These are phyloP conservation scores for Aporophyla nigra DNA, from an alignment of 2,888 invertebrate genomes.

Conservation along the genomic window DNA sequence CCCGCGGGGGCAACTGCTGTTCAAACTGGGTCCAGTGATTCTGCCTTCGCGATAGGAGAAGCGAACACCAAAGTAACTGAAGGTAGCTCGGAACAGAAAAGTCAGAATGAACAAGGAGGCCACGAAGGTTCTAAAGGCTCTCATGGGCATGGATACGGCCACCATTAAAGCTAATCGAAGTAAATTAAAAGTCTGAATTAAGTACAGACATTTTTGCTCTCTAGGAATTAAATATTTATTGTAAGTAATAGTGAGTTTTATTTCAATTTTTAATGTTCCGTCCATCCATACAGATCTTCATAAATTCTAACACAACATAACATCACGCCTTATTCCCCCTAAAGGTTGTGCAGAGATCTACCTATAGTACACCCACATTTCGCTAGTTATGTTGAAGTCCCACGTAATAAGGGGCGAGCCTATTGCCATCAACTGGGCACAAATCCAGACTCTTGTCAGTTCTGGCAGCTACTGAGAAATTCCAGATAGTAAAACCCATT, in stretches of 20 bases:
- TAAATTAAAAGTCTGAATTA: background rate
- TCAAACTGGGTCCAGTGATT: background rate
- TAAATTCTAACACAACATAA: background rate
- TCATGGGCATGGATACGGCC: constrained; percentile 16
- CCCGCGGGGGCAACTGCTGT: background rate
- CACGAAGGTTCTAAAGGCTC: constrained; percentile 26
- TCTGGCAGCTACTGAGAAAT: no score
- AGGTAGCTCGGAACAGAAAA: constrained; percentile 21
- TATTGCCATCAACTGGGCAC: no score
- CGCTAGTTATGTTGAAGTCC: no score
- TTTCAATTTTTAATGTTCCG: background rate
- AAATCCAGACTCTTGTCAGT: no score
- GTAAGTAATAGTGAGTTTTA: constrained; percentile 22
- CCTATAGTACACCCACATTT: no score
- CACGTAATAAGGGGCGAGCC: no score
- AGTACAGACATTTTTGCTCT: background rate
- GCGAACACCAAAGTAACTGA: background rate
- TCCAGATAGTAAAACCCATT: no score
- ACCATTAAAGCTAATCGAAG: constrained; percentile 26
- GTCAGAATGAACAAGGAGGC: background rate
- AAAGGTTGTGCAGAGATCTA: no score
- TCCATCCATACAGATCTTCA: background rate
- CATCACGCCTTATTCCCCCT: no score
- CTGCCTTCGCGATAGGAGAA: background rate
- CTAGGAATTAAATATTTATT: constrained; percentile 58